These are phyloP conservation scores for Adelges cooleyi DNA, from an alignment of 1,140 invertebrate species.

Conservation along the genomic window DNA sequence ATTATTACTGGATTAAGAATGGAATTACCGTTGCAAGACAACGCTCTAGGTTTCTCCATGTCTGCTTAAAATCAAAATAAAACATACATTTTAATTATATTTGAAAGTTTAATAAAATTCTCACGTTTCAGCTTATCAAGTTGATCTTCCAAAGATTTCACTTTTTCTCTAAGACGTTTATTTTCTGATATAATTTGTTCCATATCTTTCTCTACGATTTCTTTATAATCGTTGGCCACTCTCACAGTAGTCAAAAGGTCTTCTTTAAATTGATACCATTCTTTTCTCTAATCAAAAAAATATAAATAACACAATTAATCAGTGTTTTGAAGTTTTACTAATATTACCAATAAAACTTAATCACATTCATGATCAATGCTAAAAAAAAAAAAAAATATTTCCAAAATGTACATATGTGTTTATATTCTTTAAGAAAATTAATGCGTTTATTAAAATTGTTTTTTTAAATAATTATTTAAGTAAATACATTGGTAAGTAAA, in stretches of 20 bases:
- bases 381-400: not conserved
- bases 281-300: constrained; percentile 44
- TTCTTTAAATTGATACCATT: constrained; percentile 89
- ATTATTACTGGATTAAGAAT: constrained; percentile 30
- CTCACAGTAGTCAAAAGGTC: constrained; percentile 85
- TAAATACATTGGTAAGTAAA: no score
- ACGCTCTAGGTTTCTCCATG: constrained; percentile 24
- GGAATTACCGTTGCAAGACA: constrained; percentile 25
- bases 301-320: not conserved
- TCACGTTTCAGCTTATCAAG: constrained; percentile 65
- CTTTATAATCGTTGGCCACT: constrained; percentile 90
- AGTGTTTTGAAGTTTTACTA: not conserved
- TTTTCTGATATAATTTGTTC: constrained; percentile 74
- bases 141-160: constrained; percentile 61
- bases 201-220: constrained; percentile 68
- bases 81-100: not conserved
- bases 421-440: no score
- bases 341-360: no score
- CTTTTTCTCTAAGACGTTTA: constrained; percentile 62
- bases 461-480: not conserved
- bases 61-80: not conserved
- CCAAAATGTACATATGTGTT: not conserved
- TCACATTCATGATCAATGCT: no score
- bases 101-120: not conserved
- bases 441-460: no score